Evolutionary conservation across 2,797 vertebrate genomes (phyloP), one percentile per base, ranked within the genome.

Genomic region (Neostethus bicornis): DNA sequence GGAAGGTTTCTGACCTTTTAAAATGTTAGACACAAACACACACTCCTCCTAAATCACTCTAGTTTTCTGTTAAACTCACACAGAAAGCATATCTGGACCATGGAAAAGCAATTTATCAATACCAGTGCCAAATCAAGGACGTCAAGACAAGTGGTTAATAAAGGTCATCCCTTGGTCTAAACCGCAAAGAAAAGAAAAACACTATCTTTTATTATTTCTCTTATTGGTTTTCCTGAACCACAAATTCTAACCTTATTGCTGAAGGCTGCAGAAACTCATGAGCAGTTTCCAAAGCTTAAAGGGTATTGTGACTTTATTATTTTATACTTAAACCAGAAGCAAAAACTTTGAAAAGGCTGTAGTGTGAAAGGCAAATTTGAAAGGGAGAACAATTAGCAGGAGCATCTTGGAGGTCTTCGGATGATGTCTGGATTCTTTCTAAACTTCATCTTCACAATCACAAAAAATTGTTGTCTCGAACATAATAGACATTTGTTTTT

Each of bases 41-140:
- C 44, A 39, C 17, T 32, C 17, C 20, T 42, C n/a, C 41, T 16
- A 23, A 38, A 51, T 43, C 9, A 51, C 20, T 10, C 14, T 34
- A 34, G 9, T 8, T 43, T 29, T 45, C 47, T 35, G 23, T 39
- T 49, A 38, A 64, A 62, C 29, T 28, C 12, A 49, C 31, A 37
- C 19, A 42, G 20, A 71, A 51, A 69, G 55, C 37, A 26, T 37
- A 47, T n/a, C n/a, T 55, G 16, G 63, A 66, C 52, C 42, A 53
- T 34, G 6, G 8, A 70, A 48, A 24, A 55, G 21, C 49, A 51
- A 60, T 82, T 73, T 70, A 62, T 85, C 70, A 51, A 32, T 44
- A 46, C 37, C 12, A 20, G 17, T 5, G 26, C 47, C 5, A 38
- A 59, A 41, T 85, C 73, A 82, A 80, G 78, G 80, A 59, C 68